Evolutionary conservation across 2,113 vertebrate species (phyloP), one percentile per base, ranked within the genome.

Genomic region (Lynx canadensis): DNA sequence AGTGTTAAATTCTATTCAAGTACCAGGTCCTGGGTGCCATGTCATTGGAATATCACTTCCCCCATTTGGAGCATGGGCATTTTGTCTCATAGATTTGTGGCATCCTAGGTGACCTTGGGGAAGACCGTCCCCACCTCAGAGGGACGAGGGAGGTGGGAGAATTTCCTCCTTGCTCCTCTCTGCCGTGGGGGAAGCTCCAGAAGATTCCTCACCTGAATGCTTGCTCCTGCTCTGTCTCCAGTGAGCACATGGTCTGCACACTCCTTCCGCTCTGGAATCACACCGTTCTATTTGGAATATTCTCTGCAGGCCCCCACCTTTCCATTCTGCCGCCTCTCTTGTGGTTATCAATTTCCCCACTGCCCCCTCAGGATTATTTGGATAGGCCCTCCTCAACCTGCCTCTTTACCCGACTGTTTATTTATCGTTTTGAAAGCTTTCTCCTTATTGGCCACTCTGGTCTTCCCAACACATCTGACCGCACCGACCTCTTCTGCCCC

Each of bases 291-390:
- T 97, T 76, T 97, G 97, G 98, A 98, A 97, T 97, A 96, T 92
- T 94, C 95, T 96, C 95, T 96, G 85, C 69, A 95, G 95, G 38
- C 94, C 93, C 80, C 95, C 97, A 90, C 97, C 98, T 98, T 95
- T 90, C 96, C 96, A 74, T 45, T 9, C 27, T 7, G 4, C 68
- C 95, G 18, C 93, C 98, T 73, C 89, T 96, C 94, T 45, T 16
- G 69, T 21, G 68, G 19, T 71, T 36, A 36, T 36, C 98, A 90
- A 95, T 97, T 97, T 97, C 97, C 96, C 98, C 96, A 95, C 97
- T 97, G 98, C 97, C 91, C 98, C 97, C 97, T 79, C 97, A 38
- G 98, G 98, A 95, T 98, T 98, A 98, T 98, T 98, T 98, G 86
- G 97, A 89, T 87, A 98, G 98, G 97, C 86, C 87, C 15, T 96